Base-by-base conservation (phyloP, 64 coral and sea anemone species). In the Montipora efflorescens region DNA sequence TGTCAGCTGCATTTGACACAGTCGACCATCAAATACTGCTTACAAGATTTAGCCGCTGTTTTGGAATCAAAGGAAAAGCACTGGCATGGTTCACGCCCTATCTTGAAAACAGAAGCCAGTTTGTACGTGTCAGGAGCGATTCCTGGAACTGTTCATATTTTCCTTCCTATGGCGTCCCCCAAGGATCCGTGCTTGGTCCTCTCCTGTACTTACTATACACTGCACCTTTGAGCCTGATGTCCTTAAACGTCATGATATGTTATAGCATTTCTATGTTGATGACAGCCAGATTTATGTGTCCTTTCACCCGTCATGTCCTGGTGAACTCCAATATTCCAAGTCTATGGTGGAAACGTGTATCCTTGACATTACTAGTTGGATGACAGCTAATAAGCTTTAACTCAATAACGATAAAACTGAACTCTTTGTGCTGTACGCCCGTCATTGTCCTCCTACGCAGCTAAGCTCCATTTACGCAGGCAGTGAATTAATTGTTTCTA, bases 211-310 rank as follows among this genome's bases (percentile, higher is more conserved):
- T 62, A 53, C 22, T 83, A 2, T 83, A 55, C 51, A 83, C 80
- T 58, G 44, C 57, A 83, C 80, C 80, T 51, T 13, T 58, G 4
- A 53, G 48, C n/a, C n/a, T 16, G 80, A 83, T 62, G 52, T 61
- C 22, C 22, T 83, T 19, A 48, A 53, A 83, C 44, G 57, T 10
- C 51, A 83, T 83, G 80, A 62, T 16, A 52, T 83, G 20, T 50
- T 9, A 12, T 83, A 16, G 2, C 80, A 83, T 51, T 83, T 48
- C 3, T 83, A 83, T 55, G 80, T 50, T 55, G 45, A 83, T 21
- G 80, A 83, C 80, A 51, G 44, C 21, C 80, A 83, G 57, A 48
- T 58, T 8, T 83, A 83, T 19, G n/a, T 83, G 44, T 51, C 80
- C 21, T 83, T 83, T 62, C 18, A 82, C 7, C 44, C 53, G 9